A percentile compares a stretch with the other conserved stretches of the same genome.
Evolutionary conservation across 1,140 invertebrate species (phyloP).

Genomic region (Hesperophylax magnus): DNA sequence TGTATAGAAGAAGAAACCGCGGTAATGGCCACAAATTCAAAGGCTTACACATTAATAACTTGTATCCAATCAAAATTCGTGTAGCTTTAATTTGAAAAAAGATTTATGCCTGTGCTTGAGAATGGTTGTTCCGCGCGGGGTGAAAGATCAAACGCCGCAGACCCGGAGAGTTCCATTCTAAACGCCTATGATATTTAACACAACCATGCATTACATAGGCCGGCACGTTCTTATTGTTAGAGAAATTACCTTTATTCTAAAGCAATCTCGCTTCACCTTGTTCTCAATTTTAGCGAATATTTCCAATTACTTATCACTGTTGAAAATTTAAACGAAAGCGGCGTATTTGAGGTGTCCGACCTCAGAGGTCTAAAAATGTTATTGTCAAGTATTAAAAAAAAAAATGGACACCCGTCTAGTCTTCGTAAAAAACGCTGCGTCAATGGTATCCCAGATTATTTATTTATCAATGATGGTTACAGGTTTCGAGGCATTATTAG

Average conservation of each 20-base stretch:
- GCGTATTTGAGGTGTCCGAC: no score
- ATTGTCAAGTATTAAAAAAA: no score
- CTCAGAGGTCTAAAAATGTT: no score
- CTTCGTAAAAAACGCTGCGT: no score
- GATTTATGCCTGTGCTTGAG: constrained; percentile 9
- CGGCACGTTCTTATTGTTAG: not conserved
- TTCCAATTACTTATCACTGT: no score
- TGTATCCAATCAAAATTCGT: constrained; percentile 7
- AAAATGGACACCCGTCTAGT: no score
- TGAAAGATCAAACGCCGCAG: not conserved
- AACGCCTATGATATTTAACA: not conserved
- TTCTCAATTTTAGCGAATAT: constrained; percentile 3
- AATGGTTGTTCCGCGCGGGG: not conserved
- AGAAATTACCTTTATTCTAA: constrained; percentile 1
- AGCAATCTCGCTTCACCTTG: constrained; percentile 1
- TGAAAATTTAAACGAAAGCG: no score
- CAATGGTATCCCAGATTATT: no score
- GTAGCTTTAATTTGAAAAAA: constrained; percentile 8
- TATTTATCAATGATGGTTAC: no score
- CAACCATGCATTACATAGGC: not conserved
- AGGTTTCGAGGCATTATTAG: no score
- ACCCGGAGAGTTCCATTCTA: not conserved
- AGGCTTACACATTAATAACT: not conserved
- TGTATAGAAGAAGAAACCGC: not conserved
- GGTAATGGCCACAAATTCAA: not conserved